phyloP scores from a whole-genome alignment of 2,797 vertebrate species.

The Eulemur albifrons region DNA sequence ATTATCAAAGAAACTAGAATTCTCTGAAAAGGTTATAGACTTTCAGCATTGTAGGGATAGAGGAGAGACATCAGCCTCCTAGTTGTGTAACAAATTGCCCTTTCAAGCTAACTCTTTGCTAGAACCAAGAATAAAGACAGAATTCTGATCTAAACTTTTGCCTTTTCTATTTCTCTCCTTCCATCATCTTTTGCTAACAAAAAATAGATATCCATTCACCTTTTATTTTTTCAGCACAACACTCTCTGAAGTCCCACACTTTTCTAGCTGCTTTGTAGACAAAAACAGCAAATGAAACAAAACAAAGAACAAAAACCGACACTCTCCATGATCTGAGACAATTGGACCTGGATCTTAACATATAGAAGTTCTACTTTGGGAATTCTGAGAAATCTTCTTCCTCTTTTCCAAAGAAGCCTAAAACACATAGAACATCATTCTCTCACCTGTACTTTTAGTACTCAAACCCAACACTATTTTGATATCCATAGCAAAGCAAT shows the following conservation, averaged over 20 bases:
- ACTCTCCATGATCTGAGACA: background rate
- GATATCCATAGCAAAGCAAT: background rate
- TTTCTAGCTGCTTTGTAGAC: background rate
- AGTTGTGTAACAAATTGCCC: background rate
- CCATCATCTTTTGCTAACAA: background rate
- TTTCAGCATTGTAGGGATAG: background rate
- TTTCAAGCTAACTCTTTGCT: background rate
- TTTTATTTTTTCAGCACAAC: background rate
- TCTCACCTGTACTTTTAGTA: background rate
- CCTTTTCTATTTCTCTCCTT: background rate
- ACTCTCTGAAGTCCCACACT: background rate
- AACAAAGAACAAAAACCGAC: background rate
- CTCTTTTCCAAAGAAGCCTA: rapidly evolving
- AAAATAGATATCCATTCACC: background rate
- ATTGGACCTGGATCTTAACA: background rate
- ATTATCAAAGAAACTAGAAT: background rate
- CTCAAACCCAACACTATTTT: rapidly evolving
- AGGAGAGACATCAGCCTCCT: background rate
- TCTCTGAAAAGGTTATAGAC: background rate
- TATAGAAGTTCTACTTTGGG: background rate
- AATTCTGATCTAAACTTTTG: background rate
- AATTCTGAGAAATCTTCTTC: background rate
- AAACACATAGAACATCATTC: background rate
- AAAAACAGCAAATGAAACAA: background rate
- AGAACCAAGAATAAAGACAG: background rate